Percentiles rank a stretch among this genome's conserved stretches.
These are phyloP conservation scores for Chaetura pelagica DNA, from an alignment of 2,113 vertebrate genomes.

Conservation along the genomic window DNA sequence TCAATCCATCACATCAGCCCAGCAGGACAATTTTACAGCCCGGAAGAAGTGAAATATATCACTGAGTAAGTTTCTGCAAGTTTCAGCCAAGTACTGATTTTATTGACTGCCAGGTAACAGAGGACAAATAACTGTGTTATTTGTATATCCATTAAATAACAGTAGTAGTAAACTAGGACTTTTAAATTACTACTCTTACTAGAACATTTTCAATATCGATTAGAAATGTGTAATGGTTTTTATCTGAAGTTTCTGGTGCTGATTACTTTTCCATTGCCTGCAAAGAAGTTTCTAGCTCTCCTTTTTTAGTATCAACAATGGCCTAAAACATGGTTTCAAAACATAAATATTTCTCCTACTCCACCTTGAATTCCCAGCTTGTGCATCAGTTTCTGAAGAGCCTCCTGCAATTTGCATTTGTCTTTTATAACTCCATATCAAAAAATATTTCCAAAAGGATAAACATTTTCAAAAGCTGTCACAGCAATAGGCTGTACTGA, in stretches of 20 bases:
- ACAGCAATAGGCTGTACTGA: background rate
- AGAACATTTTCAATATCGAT: background rate
- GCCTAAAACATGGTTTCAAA: background rate
- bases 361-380: background rate
- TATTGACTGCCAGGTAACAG: background rate
- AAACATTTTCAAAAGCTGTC: background rate
- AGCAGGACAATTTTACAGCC: background rate
- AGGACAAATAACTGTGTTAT: background rate
- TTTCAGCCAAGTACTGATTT: background rate
- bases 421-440: background rate
- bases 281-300: background rate
- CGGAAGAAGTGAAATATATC: background rate
- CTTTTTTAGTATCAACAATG: background rate
- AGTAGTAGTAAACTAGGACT: background rate
- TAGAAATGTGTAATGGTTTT: background rate
- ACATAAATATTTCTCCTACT: background rate
- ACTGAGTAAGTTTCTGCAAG: background rate
- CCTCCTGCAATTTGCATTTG: background rate
- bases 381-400: background rate
- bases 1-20: background rate
- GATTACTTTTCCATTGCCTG: background rate
- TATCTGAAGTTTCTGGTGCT: background rate
- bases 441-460: background rate
- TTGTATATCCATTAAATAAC: background rate
- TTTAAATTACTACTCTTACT: background rate